Evolutionary conservation across 2,113 vertebrate species (phyloP), one percentile per base, ranked within the genome.

Genomic region (Chascanopsetta lugubris): DNA sequence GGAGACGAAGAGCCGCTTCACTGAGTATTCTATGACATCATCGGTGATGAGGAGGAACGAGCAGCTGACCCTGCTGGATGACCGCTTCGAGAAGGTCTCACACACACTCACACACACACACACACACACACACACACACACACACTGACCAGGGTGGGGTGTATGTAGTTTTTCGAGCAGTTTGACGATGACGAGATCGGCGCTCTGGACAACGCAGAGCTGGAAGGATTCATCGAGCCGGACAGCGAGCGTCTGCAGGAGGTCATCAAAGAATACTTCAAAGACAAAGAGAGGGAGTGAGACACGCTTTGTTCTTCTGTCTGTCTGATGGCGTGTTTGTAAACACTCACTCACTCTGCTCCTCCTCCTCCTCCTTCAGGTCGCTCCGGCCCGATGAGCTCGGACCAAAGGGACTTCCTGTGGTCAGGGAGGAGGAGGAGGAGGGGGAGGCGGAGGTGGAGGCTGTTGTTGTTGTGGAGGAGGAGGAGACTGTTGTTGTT

Each of bases 121-220:
- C 34, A 2, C 32, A 2, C 2, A 4, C n/a, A 18, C n/a, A 2
- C 9, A 4, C n/a, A 11, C 1, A 34, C 32, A 13, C n/a, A 36
- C 34, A 2, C 32, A 2, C n/a, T n/a, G n/a, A n/a, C n/a, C n/a
- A n/a, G n/a, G n/a, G n/a, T n/a, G n/a, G n/a, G n/a, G n/a, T n/a
- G n/a, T n/a, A n/a, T n/a, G n/a, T n/a, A 99, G 97, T 98, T 99
- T 83, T 99, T 90, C 49, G 94, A 98, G 30, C 96, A 98, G 61
- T 99, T 98, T 80, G 96, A 98, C 12, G 96, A 97, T 12, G 96
- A 95, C 69, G 97, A 99, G 88, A 98, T 99, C 42, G 97, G 97
- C 55, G 93, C 97, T 4, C 85, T 99, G 91, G 97, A 99, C 88
- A 96, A 99, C 4, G 90, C 93, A 0, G 97, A 99, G 80, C 84